A percentile compares a stretch with the other conserved stretches of the same genome.
Conservation (phyloP, 1,140 invertebrate genomes). For the Lepidotrigona ventralis region DNA sequence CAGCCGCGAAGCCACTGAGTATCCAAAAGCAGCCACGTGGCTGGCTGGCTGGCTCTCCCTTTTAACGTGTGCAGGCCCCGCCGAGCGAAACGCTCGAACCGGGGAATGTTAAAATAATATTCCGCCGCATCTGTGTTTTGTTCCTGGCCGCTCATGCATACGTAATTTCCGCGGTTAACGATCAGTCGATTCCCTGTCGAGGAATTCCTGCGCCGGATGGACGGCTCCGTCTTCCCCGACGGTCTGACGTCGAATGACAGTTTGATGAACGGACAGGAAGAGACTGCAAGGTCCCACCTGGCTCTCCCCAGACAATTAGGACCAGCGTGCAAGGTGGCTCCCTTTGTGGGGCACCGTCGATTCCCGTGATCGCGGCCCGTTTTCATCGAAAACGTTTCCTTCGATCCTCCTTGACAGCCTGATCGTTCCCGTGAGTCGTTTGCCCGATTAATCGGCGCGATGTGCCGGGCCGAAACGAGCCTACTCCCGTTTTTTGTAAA, state of each 20-base stretch:
- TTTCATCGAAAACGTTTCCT: conserved; percentile 52
- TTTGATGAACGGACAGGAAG: conserved; percentile 69
- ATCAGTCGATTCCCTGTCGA: conserved; percentile 65
- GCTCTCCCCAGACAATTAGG: conserved; percentile 65
- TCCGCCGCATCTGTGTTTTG: conserved; percentile 48
- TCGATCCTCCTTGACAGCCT: conserved; percentile 25
- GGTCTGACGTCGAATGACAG: conserved; percentile 65
- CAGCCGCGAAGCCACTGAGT: background rate
- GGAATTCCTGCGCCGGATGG: conserved; percentile 32
- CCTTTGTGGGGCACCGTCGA: conserved; percentile 54
- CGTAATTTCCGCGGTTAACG: conserved; percentile 59
- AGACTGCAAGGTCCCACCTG: conserved; percentile 64
- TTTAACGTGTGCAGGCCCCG: background rate
- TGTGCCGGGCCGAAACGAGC: background rate
- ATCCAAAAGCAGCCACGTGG: conserved; percentile 7
- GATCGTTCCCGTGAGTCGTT: conserved; percentile 43
- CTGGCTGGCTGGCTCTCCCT: background rate
- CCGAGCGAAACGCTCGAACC: conserved; percentile 24
- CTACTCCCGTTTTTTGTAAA: background rate
- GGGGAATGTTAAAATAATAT: conserved; percentile 45
- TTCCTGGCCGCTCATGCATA: conserved; percentile 57
- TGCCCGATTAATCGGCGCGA: conserved; percentile 52
- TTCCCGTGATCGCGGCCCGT: conserved; percentile 49
- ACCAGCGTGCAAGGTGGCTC: conserved; percentile 63
- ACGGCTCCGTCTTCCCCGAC: conserved; percentile 50